Conservation (phyloP, 2,113 vertebrate species). For the Dicentrarchus labrax region DNA sequence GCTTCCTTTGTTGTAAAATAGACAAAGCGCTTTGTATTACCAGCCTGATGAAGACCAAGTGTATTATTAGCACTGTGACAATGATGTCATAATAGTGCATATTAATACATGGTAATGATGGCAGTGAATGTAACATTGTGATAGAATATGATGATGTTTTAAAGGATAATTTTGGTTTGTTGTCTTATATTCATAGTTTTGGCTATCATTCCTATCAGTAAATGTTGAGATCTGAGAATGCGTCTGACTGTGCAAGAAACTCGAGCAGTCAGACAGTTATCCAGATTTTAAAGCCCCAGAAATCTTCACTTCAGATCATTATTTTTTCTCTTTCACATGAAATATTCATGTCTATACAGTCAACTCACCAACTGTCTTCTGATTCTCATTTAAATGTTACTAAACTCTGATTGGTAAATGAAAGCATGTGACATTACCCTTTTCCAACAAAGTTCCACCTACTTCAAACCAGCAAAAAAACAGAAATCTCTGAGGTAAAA, state of each 20-base stretch:
- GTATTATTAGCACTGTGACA: conserved; percentile 41
- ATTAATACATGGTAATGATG: conserved; percentile 17
- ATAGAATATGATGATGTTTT: conserved; percentile 7
- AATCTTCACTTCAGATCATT: not conserved
- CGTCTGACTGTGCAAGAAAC: not conserved
- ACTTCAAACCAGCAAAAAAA: not conserved
- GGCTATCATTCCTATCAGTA: not conserved
- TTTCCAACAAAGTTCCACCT: too few species aligned
- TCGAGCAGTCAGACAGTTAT: not conserved
- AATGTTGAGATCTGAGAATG: not conserved
- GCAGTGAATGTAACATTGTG: conserved; percentile 14
- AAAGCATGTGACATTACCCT: too few species aligned
- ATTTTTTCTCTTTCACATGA: not conserved
- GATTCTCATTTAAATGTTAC: not conserved
- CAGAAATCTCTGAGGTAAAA: not conserved
- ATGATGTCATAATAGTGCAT: conserved; percentile 47
- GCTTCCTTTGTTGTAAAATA: conserved; percentile 56
- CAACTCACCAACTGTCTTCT: not conserved
- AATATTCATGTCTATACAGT: not conserved
- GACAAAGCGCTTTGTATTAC: conserved; percentile 56
- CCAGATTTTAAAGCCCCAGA: not conserved
- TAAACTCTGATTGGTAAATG: too few species aligned
- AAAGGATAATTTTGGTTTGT: conserved; percentile 20
- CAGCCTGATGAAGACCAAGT: conserved; percentile 45
- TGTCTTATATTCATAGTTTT: not conserved